phyloP scores from a whole-genome alignment of 2,797 vertebrate species.

The Periparus ater region DNA sequence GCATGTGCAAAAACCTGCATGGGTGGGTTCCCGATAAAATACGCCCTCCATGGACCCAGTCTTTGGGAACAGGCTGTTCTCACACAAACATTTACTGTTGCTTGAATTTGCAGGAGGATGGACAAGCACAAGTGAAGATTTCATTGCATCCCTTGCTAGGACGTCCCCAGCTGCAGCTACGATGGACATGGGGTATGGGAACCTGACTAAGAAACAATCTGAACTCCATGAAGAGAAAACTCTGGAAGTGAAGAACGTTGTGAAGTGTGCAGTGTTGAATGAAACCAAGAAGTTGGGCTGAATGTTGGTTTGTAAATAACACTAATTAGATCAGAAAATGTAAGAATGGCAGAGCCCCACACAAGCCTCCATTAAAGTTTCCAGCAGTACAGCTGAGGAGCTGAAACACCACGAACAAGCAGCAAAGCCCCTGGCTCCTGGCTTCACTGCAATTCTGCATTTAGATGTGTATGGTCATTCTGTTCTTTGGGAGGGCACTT shows the following conservation, averaged over 20 bases:
- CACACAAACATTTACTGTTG: neutral
- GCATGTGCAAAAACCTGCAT: neutral
- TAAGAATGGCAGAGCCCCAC: neutral
- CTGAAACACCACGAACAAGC: accelerated
- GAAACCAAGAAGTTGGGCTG: neutral
- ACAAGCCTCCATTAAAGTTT: neutral
- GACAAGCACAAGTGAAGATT: neutral
- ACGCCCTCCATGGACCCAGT: accelerated
- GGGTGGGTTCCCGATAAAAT: neutral
- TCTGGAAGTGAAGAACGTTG: neutral
- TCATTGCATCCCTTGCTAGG: neutral
- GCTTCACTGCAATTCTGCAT: accelerated
- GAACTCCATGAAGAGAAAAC: neutral
- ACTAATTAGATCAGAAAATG: neutral
- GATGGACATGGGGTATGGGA: accelerated
- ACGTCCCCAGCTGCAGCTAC: neutral
- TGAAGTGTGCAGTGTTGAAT: neutral
- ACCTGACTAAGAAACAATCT: neutral
- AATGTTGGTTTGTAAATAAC: neutral
- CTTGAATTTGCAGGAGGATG: neutral
- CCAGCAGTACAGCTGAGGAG: neutral
- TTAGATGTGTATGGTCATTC: accelerated
- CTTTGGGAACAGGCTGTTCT: accelerated
- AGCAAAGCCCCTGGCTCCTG: neutral
- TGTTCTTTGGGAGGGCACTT: neutral